These are phyloP conservation scores for Drosophila bocqueti DNA, from an alignment of 1,140 invertebrate genomes.

Conservation along the genomic window DNA sequence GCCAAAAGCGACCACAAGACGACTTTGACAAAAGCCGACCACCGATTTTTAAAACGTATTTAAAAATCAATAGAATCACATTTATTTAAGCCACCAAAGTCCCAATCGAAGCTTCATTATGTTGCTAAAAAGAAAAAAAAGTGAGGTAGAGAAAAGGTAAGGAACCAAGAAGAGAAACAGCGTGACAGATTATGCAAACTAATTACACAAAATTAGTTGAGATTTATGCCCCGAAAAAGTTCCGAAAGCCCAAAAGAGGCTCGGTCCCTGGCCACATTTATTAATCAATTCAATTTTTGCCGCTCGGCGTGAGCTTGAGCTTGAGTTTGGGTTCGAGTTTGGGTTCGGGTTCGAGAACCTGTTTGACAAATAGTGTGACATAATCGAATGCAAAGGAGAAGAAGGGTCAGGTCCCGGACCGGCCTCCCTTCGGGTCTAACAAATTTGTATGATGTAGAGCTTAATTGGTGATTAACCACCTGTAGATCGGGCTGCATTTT, in stretches of 20 bases:
- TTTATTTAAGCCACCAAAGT: constrained; percentile 67
- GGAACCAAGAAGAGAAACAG: constrained; percentile 55
- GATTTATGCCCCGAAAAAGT: constrained; percentile 67
- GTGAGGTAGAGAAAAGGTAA: constrained; percentile 23
- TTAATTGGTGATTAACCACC: constrained; percentile 84
- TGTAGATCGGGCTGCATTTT: constrained; percentile 76
- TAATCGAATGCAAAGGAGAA: constrained; percentile 53
- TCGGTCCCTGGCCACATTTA: constrained; percentile 51
- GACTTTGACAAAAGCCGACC: constrained; percentile 59
- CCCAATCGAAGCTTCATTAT: constrained; percentile 63
- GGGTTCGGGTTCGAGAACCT: constrained; percentile 29
- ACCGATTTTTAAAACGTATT: constrained; percentile 49
- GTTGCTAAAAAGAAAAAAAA: constrained; percentile 38
- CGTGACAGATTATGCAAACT: constrained; percentile 83
- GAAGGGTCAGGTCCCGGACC: constrained; percentile 28
- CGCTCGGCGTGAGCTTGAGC: constrained; percentile 59
- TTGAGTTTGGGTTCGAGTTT: neutral
- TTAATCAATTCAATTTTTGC: constrained; percentile 79
- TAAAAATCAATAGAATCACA: constrained; percentile 71
- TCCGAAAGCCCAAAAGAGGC: constrained; percentile 32
- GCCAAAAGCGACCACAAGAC: constrained; percentile 40
- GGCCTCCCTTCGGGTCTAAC: constrained; percentile 49
- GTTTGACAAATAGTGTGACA: constrained; percentile 80
- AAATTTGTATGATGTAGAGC: constrained; percentile 83
- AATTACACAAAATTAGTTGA: constrained; percentile 82